Evolutionary conservation across 2,113 vertebrate species (phyloP), one percentile per base, ranked within the genome.

Genomic region (Sardina pilchardus): DNA sequence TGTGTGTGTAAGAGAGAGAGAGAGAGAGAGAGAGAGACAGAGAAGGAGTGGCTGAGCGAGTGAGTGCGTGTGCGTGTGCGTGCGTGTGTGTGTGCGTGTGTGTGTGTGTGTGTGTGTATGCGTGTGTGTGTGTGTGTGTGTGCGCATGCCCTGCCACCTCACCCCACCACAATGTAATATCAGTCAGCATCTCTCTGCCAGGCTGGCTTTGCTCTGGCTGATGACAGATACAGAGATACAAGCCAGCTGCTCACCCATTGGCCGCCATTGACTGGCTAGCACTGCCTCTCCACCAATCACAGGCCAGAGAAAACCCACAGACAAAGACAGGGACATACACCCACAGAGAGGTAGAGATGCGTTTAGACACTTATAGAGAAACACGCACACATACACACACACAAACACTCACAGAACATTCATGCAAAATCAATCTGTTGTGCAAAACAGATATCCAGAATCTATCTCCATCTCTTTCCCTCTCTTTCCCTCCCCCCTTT

Each of bases 111-210:
- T 71, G 63, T 71, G 24, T n/a, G n/a, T n/a, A n/a, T n/a, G n/a
- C n/a, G n/a, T 81, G 88, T 53, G 81, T 43, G 36, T 36, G 36
- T 63, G 34, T 59, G 81, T 71, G 86, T 89, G 43, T 85, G 63
- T 6, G n/a, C 14, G n/a, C 12, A 9, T 48, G 56, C n/a, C 63
- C 26, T 9, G 19, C 53, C 19, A 6, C 53, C 53, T 24, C 48
- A 50, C 53, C 63, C 63, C 48, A 44, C 17, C 44, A 50, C 43
- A 71, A 85, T 88, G 87, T 90, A 85, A 88, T 87, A 90, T 87
- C 84, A 82, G 85, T 87, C 85, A 81, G 67, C 78, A 82, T 24
- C 85, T 84, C 84, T 82, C 82, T 83, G 34, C 56, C 48, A 42
- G 82, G 36, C 81, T 43, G 83, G 84, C 82, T 36, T 59, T 44